Evolutionary conservation across 2,113 vertebrate genomes (phyloP), one percentile per base, ranked within the genome.

Genomic region (Phycodurus eques): DNA sequence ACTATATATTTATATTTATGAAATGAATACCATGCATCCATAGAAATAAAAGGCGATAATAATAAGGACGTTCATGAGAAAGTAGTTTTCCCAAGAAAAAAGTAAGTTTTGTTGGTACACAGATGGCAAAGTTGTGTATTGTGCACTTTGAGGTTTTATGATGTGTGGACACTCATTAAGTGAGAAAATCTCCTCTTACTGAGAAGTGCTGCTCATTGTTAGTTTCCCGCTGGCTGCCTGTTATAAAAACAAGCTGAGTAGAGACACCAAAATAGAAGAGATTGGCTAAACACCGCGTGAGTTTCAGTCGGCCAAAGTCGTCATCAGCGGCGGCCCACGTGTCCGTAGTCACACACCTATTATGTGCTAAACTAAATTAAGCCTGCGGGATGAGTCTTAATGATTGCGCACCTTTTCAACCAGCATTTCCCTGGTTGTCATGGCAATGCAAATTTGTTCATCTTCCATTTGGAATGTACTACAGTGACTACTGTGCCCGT

Each of bases 81-180:
- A 53, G 51, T 56, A 22, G 53, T 22, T 56, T 56, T 22, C 53
- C 20, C 53, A 56, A 15, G 14, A 47, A 15, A 47, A 47, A n/a
- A 62, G 67, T 64, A 59, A 77, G 76, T 80, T 69, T 79, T 81
- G 77, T 74, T 44, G 67, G 73, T 42, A 75, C 73, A 80, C 87
- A 88, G 88, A 89, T 85, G 80, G 85, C 72, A 74, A 87, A 85
- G 42, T 86, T 89, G 79, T 77, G 78, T 88, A 72, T 72, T 68
- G 79, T 63, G 86, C 82, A 85, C 81, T 86, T 87, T 82, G 35
- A 67, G 79, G 73, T 84, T 87, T 86, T 83, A 84, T 83, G 86
- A 88, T 78, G 80, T 87, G 85, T 76, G 80, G 77, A 73, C 74
- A 82, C 78, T 80, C 72, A 85, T 77, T 68, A 79, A 83, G 81